Conservation (phyloP, 1,140 invertebrate genomes). For the Chelonus insularis region DNA sequence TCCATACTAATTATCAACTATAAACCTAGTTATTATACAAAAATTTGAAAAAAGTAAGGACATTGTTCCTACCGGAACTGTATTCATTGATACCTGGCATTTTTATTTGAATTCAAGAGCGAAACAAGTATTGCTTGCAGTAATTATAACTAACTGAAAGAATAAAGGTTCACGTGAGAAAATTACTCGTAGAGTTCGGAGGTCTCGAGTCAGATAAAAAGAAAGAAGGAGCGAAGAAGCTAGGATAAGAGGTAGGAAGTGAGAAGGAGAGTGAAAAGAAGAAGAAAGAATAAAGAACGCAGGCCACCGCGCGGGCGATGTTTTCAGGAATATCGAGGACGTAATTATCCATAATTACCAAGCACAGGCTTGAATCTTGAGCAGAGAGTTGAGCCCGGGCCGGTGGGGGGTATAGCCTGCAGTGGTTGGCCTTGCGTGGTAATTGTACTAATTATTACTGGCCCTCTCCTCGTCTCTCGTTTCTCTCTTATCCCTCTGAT, state of each 20-base stretch:
- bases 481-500: conserved; percentile 31
- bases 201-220: conserved; percentile 1
- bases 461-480: conserved; percentile 28
- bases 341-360: conserved; percentile 59
- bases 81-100: conserved; percentile 6
- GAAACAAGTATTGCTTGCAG: conserved; percentile 18
- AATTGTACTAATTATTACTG: conserved; percentile 60
- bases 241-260: conserved; percentile 15
- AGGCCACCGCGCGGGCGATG: conserved; percentile 44
- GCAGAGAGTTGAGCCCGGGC: conserved; percentile 19
- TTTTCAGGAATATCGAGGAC: conserved; percentile 59
- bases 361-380: conserved; percentile 51
- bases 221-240: neutral
- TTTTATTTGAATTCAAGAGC: neutral
- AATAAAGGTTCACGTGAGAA: conserved; percentile 24
- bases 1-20: too few relatives aligned
- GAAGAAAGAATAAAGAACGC: conserved; percentile 19
- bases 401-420: conserved; percentile 25
- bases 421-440: conserved; percentile 56
- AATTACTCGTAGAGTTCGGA: conserved; percentile 14
- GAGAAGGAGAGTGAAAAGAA: conserved; percentile 29
- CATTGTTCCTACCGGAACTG: neutral
- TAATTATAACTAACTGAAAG: conserved; percentile 29
- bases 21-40: neutral
- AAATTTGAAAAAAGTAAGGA: neutral